Evolutionary conservation across 2,888 invertebrate genomes (phyloP).

Genomic region (Aromia moschata): DNA sequence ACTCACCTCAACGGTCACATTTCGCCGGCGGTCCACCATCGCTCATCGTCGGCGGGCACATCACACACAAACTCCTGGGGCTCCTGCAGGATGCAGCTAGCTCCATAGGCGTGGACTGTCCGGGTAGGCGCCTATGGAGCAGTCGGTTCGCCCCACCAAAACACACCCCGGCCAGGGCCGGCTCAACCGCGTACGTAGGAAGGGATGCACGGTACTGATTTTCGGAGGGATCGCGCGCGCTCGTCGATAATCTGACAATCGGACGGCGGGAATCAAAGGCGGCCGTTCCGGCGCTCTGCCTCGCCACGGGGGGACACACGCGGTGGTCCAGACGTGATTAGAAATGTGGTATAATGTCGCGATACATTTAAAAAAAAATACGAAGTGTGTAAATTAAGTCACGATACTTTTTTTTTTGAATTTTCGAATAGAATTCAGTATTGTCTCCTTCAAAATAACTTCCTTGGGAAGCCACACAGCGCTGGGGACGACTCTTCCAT

Average conservation of each 20-base stretch:
- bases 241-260: background rate
- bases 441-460: too few relatives aligned
- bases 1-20: slow-evolving; percentile 52
- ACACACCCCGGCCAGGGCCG: slow-evolving; percentile 40
- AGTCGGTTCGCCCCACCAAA: slow-evolving; percentile 36
- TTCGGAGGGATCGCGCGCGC: background rate
- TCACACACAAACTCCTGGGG: slow-evolving; percentile 59
- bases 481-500: too few relatives aligned
- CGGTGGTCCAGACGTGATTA: too few relatives aligned
- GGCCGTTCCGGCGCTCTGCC: too few relatives aligned
- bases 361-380: too few relatives aligned
- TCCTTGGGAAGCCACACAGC: too few relatives aligned
- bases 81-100: slow-evolving; percentile 60
- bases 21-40: slow-evolving; percentile 56
- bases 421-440: too few relatives aligned
- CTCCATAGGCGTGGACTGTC: slow-evolving; percentile 65
- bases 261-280: too few relatives aligned
- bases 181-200: slow-evolving; percentile 18
- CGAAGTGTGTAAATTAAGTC: too few relatives aligned
- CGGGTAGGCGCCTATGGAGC: slow-evolving; percentile 49
- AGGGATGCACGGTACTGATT: background rate
- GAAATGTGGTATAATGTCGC: too few relatives aligned
- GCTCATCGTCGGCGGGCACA: slow-evolving; percentile 56
- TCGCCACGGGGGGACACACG: too few relatives aligned
- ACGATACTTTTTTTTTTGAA: too few relatives aligned